Conservation (phyloP, 2,113 vertebrate species). For the Benitochromis conjunctus region DNA sequence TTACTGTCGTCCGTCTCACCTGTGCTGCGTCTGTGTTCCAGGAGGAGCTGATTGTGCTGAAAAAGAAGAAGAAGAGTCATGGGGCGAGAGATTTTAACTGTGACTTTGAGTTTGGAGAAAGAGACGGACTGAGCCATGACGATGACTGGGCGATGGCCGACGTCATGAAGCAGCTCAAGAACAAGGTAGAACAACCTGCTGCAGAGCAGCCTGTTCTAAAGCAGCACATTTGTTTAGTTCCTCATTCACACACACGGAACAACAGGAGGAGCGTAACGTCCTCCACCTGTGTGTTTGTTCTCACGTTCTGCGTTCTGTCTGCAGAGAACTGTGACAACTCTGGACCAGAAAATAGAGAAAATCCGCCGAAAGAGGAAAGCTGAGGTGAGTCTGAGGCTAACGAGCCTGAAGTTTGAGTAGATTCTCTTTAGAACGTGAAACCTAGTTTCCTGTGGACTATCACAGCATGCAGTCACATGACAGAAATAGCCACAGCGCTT, state of each 20-base stretch:
- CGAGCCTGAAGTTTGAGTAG: background rate
- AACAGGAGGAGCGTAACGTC: background rate
- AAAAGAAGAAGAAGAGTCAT: conserved; percentile 55
- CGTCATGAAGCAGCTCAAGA: conserved; percentile 84
- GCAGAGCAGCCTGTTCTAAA: background rate
- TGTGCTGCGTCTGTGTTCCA: conserved; percentile 9
- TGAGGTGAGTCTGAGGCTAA: conserved; percentile 68
- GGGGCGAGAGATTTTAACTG: conserved; percentile 72
- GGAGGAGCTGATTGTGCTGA: conserved; percentile 67
- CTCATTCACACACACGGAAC: background rate
- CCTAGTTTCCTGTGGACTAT: background rate
- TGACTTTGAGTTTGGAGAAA: conserved; percentile 84
- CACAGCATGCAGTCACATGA: background rate
- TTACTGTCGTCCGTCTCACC: background rate
- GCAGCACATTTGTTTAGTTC: background rate
- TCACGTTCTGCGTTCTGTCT: background rate
- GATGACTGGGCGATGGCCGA: conserved; percentile 82
- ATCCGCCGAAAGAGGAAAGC: conserved; percentile 85
- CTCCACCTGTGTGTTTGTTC: background rate
- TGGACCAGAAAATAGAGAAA: conserved; percentile 95
- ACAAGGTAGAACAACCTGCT: conserved; percentile 71
- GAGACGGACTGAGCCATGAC: conserved; percentile 70
- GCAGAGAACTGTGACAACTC: conserved; percentile 83
- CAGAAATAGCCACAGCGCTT: background rate
- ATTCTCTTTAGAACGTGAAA: background rate